Percentiles rank a stretch among this genome's conserved stretches.
Conservation (phyloP, 2,113 vertebrate species). For the Centropus unirufus region DNA sequence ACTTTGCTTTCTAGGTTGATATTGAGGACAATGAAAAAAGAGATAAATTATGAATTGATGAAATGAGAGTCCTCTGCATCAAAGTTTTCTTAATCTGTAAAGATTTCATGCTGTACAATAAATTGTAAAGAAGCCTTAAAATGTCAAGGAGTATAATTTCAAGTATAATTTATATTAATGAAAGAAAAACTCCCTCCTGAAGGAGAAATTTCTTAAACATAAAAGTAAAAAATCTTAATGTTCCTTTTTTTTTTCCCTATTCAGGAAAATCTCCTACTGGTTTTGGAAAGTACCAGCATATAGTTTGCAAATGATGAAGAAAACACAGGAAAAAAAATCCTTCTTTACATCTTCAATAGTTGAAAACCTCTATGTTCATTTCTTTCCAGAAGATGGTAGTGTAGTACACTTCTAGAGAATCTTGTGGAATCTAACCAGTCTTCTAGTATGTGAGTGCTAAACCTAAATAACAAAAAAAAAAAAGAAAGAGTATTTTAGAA, state of each 20-base stretch:
- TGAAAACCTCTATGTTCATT: background rate
- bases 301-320: background rate
- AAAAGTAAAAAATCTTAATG: background rate
- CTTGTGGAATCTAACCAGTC: background rate
- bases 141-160: background rate
- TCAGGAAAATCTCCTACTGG: background rate
- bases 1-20: slow-evolving; percentile 56
- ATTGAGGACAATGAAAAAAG: background rate
- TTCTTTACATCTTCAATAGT: background rate
- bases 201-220: background rate
- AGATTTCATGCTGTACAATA: background rate
- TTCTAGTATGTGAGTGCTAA: background rate
- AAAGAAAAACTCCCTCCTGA: background rate
- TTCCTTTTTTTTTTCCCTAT: background rate
- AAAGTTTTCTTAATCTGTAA: background rate
- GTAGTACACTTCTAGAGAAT: background rate
- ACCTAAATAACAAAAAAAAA: background rate
- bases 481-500: background rate
- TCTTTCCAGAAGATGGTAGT: slow-evolving; percentile 76
- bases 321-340: background rate
- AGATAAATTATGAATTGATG: background rate
- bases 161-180: background rate
- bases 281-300: background rate
- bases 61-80: background rate
- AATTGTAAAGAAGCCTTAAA: background rate